Conservation (phyloP, 1,140 invertebrate genomes). For the Aphaenogaster floridana region DNA sequence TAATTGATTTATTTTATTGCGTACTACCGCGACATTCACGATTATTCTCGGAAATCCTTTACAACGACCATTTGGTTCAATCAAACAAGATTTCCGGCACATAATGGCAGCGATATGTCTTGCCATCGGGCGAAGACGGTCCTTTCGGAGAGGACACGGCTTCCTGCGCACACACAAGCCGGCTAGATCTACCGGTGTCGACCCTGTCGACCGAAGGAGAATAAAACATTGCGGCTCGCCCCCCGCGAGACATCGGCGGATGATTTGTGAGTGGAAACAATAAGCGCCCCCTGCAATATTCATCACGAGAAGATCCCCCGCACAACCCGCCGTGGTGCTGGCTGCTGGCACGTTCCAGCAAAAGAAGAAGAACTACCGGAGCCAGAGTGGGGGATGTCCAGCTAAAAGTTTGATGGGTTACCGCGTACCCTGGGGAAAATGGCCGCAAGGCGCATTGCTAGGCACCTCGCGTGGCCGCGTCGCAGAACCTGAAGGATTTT, state of each 20-base stretch:
- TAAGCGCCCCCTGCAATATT: conserved; percentile 86
- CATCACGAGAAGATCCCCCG: conserved; percentile 80
- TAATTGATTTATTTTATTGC: conserved; percentile 38
- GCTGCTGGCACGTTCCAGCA: conserved; percentile 77
- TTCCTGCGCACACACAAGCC: neutral
- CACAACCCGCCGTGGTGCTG: conserved; percentile 25
- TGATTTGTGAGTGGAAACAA: conserved; percentile 87
- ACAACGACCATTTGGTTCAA: conserved; percentile 17
- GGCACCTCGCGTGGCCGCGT: conserved; percentile 80
- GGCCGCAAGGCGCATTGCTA: conserved; percentile 83
- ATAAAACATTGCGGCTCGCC: conserved; percentile 83
- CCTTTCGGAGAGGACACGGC: conserved; percentile 13
- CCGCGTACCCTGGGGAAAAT: conserved; percentile 82
- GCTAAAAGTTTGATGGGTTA: conserved; percentile 87
- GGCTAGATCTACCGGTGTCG: conserved; percentile 64
- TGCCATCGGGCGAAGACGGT: conserved; percentile 56
- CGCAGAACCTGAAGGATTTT: conserved; percentile 85
- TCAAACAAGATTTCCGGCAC: conserved; percentile 55
- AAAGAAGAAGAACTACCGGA: conserved; percentile 73
- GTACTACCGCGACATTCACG: neutral
- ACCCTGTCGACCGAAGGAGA: conserved; percentile 78
- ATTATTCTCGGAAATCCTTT: conserved; percentile 36
- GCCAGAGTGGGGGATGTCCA: conserved; percentile 72
- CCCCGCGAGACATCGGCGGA: conserved; percentile 85
- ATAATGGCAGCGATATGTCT: conserved; percentile 70